Conservation (phyloP, 1,140 invertebrate genomes). For the Neuroterus valhalla region DNA sequence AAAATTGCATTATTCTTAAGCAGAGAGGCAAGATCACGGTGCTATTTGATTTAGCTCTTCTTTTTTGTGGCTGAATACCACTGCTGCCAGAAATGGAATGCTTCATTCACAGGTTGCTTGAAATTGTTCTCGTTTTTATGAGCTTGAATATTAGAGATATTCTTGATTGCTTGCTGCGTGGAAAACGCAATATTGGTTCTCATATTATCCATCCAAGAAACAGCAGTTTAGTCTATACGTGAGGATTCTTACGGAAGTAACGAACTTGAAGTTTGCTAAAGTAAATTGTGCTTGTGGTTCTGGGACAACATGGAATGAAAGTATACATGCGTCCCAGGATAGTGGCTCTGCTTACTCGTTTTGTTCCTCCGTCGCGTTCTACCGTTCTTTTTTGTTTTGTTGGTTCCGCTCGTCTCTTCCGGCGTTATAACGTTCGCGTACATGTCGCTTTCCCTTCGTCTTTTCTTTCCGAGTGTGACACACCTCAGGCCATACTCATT, state of each 20-base stretch:
- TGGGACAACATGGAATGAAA: conserved; percentile 20
- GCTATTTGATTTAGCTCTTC: conserved; percentile 5
- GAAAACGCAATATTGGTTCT: background rate
- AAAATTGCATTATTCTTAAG: background rate
- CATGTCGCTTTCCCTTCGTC: conserved; percentile 47
- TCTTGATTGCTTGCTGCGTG: background rate
- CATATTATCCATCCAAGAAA: background rate
- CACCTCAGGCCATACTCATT: conserved; percentile 43
- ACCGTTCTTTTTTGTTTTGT: conserved; percentile 3
- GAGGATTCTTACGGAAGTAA: background rate
- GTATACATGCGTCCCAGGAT: conserved; percentile 12
- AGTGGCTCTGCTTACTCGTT: conserved; percentile 11
- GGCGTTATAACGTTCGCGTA: conserved; percentile 22
- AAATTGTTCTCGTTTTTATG: background rate
- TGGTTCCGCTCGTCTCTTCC: conserved; percentile 22
- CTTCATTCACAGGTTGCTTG: background rate
- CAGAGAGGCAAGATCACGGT: background rate
- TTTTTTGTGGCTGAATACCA: background rate
- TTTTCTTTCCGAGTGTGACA: conserved; percentile 44
- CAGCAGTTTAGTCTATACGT: background rate
- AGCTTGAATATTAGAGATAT: background rate
- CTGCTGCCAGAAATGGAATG: background rate
- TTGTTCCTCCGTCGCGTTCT: conserved; percentile 22
- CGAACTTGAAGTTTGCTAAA: background rate
- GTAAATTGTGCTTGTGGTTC: conserved; percentile 6